Base-by-base conservation (phyloP, 2,888 invertebrate genomes). In the Eugnorisma glareosa region DNA sequence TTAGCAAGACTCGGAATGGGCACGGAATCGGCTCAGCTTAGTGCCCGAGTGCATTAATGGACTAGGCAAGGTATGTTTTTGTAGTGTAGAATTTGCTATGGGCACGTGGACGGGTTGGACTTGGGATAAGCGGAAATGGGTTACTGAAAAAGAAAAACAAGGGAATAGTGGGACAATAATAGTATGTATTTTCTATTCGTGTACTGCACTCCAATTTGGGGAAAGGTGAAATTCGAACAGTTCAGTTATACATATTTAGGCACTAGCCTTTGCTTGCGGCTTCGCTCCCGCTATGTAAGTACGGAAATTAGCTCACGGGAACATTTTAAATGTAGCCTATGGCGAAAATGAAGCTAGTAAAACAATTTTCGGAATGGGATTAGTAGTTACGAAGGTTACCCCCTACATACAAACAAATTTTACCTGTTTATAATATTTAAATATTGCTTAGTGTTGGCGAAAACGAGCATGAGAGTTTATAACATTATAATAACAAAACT, bases 1-100 rank as follows among this genome's bases (percentile, higher is more conserved):
- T 83, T 86, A 81, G 82, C 77, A 83, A 74, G 73, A 84, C 70
- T 77, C 57, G 67, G 79, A 87, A 83, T 85, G 79, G 61, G 85
- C 72, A 70, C 64, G 37, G 61, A 48, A 70, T 70, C 54, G 40
- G 59, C 57, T 79, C 35, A 24, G 79, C 79, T 57, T 61, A 75
- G 54, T 71, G 11, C 11, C n/a, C 15, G 40, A 67, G 35, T 40
- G 66, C 54, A 71, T 67, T 81, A 71, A 71, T 48, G 18, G 18
- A 69, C 37, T 61, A 35, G 54, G 35, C 31, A 45, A 54, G 6
- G 61, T 21, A 40, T 57, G 76, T 31, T 54, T 48, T 61, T 64
- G 48, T 43, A 51, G 28, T 64, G 28, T 43, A 43, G 43, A 81
- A 70, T 70, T 13, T 43, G 2, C 3, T 61, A n/a, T 3, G 28